These are phyloP conservation scores for Eucera pruinosa DNA, from an alignment of 2,888 invertebrate genomes.

Conservation along the genomic window DNA sequence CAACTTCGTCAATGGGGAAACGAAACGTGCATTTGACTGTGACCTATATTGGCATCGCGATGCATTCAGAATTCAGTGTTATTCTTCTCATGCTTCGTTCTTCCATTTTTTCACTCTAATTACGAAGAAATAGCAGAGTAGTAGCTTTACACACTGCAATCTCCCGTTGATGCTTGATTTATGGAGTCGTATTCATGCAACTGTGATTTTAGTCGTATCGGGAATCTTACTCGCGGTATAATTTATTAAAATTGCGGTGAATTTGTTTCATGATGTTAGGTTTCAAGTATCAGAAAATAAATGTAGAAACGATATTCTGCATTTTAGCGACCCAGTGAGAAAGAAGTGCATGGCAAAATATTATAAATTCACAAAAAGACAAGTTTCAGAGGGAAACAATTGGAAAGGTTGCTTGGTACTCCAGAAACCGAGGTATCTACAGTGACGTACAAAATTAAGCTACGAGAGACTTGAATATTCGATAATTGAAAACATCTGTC, in stretches of 20 bases:
- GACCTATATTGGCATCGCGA: not conserved
- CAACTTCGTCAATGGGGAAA: conserved; percentile 4
- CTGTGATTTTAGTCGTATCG: not conserved
- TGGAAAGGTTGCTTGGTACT: too few relatives aligned
- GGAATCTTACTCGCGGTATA: too few relatives aligned
- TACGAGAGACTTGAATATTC: too few relatives aligned
- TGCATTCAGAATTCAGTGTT: not conserved
- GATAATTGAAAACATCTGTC: too few relatives aligned
- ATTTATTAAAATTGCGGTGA: too few relatives aligned
- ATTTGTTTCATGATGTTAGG: not conserved
- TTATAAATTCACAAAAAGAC: too few relatives aligned
- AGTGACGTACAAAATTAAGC: too few relatives aligned
- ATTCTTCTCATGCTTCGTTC: not conserved
- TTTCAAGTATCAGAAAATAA: not conserved
- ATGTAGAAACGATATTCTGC: not conserved
- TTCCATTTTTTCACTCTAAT: not conserved
- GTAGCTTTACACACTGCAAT: not conserved
- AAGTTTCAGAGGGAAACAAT: too few relatives aligned
- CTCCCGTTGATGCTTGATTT: not conserved
- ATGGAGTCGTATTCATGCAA: not conserved
- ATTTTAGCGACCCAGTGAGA: too few relatives aligned
- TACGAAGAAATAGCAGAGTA: not conserved
- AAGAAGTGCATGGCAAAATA: too few relatives aligned
- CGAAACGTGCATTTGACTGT: conserved; percentile 13
- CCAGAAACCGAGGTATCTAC: too few relatives aligned